phyloP scores from a whole-genome alignment of 2,113 vertebrate genomes.

The Amazona guildingii region DNA sequence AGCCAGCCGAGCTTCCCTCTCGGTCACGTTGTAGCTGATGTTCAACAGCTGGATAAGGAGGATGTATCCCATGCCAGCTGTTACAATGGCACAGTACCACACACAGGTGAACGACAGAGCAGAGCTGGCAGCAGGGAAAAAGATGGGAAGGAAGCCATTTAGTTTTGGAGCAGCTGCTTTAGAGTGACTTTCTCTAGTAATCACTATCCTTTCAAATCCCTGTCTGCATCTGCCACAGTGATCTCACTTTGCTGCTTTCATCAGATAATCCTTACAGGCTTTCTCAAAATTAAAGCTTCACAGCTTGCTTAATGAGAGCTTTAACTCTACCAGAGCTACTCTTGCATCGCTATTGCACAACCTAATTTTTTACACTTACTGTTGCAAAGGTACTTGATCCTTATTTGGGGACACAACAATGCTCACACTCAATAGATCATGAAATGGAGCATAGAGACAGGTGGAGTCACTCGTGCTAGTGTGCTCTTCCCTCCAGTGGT shows the following conservation, averaged over 20 bases:
- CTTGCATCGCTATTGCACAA: background rate
- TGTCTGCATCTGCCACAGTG: slow-evolving; percentile 45
- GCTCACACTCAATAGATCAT: background rate
- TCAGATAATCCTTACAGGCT: slow-evolving; percentile 51
- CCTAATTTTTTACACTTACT: background rate
- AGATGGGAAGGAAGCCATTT: slow-evolving; percentile 61
- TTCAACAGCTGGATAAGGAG: slow-evolving; percentile 91
- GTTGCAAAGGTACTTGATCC: background rate
- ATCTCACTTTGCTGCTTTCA: slow-evolving; percentile 37
- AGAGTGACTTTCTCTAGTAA: slow-evolving; percentile 39
- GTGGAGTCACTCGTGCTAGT: background rate
- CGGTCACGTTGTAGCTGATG: slow-evolving; percentile 93
- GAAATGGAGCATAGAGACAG: background rate
- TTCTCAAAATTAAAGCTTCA: slow-evolving; percentile 55
- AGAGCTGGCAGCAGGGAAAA: slow-evolving; percentile 72
- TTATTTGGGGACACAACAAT: background rate
- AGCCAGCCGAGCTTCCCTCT: slow-evolving; percentile 89
- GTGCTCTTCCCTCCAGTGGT: background rate
- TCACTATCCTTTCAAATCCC: slow-evolving; percentile 58
- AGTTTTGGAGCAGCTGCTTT: slow-evolving; percentile 45
- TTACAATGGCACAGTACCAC: slow-evolving; percentile 95
- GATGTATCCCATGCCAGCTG: slow-evolving; percentile 87
- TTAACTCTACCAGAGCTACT: background rate
- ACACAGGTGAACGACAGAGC: slow-evolving; percentile 94
- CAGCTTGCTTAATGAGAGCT: slow-evolving; percentile 20